Evolutionary conservation across 2,888 invertebrate genomes (phyloP).

Genomic region (Eudasyphora cyanicolor): DNA sequence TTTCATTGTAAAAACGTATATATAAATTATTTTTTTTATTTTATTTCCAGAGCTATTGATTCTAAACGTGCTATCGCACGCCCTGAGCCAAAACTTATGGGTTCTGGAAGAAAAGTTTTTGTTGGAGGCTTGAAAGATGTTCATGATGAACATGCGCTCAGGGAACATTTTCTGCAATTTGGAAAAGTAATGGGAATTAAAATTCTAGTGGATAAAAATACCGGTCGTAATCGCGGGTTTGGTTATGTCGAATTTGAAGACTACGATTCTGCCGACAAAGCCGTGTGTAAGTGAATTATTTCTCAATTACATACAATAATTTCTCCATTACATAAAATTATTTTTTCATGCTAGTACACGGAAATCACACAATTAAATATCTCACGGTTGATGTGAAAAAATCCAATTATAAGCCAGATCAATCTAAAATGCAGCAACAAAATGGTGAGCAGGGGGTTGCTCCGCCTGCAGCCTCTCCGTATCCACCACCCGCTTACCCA

Average conservation of each 20-base stretch:
- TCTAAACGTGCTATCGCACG: conserved; percentile 77
- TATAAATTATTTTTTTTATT: too few species aligned
- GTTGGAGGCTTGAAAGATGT: conserved; percentile 77
- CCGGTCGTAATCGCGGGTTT: conserved; percentile 77
- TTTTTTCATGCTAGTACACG: conserved; percentile 71
- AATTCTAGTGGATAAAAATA: conserved; percentile 75
- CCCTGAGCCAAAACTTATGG: conserved; percentile 69
- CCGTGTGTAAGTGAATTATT: conserved; percentile 72
- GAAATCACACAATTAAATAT: conserved; percentile 74
- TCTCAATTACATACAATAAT: too few species aligned
- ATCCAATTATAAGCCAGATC: conserved; percentile 74
- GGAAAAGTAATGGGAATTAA: conserved; percentile 73
- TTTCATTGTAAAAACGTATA: too few species aligned
- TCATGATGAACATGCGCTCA: conserved; percentile 73
- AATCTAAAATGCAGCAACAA: conserved; percentile 67
- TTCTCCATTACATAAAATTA: too few species aligned
- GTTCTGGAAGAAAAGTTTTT: conserved; percentile 74
- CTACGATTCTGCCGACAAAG: conserved; percentile 74
- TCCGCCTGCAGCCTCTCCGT: conserved; percentile 71
- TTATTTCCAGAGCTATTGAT: conserved; percentile 72
- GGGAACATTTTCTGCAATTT: conserved; percentile 75
- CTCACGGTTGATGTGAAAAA: conserved; percentile 76
- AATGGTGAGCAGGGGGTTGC: conserved; percentile 21
- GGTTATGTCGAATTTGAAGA: conserved; percentile 77
- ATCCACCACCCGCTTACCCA: conserved; percentile 65